Evolutionary conservation across 2,113 vertebrate genomes (phyloP), one percentile per base, ranked within the genome.

Genomic region (Rhinoptilus africanus): DNA sequence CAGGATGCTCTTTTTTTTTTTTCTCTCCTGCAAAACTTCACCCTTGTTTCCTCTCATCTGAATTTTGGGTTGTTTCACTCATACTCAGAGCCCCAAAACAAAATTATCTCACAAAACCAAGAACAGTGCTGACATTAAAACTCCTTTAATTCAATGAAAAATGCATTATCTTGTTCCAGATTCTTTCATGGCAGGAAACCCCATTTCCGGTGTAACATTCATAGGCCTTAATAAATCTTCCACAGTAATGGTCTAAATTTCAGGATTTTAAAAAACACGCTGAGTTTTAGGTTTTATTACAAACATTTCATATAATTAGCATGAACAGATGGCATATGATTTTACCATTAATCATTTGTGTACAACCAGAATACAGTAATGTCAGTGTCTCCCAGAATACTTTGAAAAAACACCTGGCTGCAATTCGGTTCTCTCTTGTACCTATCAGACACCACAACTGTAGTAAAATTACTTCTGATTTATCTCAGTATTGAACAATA

Each of bases 271-370:
- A 89, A 76, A 96, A 91, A 95, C 85, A 85, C 0, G 0, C 47
- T 50, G 76, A 88, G 73, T 75, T 95, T 95, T 77, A 77, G 47
- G 35, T 82, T 94, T 94, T 96, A 94, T 95, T 93, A 60, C 82
- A 92, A 95, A 81, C 73, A 91, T 94, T 97, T 91, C 76, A 86
- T 79, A 64, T 92, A 93, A 97, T 92, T 94, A 97, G 77, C 89
- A 82, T 72, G 86, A 96, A 95, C 95, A 96, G 95, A 96, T 96
- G 94, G 91, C 89, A 79, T 89, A 84, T 87, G 91, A 92, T 91
- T 91, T 75, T 80, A 90, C 90, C 92, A 96, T 96, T 92, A 97
- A 95, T 97, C 93, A 96, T 94, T 88, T 90, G 67, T 90, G 72
- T 92, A 88, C 66, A 91, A 92, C 80, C 74, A 81, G 93, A 95